Evolutionary conservation across 2,797 vertebrate species (phyloP), one percentile per base, ranked within the genome.

Genomic region (Chelmon rostratus): DNA sequence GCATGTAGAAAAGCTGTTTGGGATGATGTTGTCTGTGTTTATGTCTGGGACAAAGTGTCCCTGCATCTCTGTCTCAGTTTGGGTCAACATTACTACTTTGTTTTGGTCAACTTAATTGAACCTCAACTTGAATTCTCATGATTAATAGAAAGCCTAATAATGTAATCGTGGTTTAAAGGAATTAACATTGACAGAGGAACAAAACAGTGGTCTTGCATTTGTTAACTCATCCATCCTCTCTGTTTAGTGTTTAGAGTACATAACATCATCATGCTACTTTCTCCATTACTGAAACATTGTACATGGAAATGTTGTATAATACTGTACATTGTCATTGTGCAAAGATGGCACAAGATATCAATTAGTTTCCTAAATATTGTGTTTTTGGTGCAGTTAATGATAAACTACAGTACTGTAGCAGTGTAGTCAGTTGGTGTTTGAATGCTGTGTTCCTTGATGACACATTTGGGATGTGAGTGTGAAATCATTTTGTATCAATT

Each of bases 401-500:
- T 9, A 25, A 42, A 53, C 3, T 35, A 10, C 47, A 25, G 2
- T 10, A 0, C 11, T n/a, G 23, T 25, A 68, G 8, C 37, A 23
- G 15, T 46, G 4, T 21, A 25, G 5, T n/a, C 31, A 37, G 23
- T 44, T 44, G 8, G 0, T 53, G 44, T 66, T 47, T 44, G 5
- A 33, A 47, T 54, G 16, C 25, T 75, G 23, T 56, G 38, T 40
- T 75, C 49, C 47, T 52, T 28, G 47, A 23, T 23, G 47, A 25
- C 23, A 57, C n/a, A n/a, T 31, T 73, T 82, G 33, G 11, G 7
- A 33, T 12, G 15, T 18, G 57, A 63, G 49, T 75, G 54, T 68
- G 40, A 73, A 81, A 68, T 65, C 3, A 78, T 68, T 66, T 42
- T 79, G 66, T 73, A 66, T 71, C 75, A 79, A 65, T 86, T 69